Conservation (phyloP, 2,888 invertebrate species). For the Spicauda simplicius region DNA sequence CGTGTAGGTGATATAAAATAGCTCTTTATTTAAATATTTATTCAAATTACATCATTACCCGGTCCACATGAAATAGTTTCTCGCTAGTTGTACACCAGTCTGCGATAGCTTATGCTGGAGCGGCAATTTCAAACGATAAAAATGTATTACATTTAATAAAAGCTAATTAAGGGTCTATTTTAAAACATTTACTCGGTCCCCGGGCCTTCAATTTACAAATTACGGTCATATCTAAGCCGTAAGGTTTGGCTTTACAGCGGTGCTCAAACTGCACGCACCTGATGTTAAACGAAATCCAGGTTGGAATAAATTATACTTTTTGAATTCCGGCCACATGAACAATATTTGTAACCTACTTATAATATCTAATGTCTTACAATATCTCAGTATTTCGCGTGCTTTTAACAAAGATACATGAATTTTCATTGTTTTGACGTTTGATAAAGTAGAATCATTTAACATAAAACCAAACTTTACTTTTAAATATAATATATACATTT, state of each 20-base stretch:
- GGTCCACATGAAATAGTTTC: constrained; percentile 2
- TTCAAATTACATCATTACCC: neutral
- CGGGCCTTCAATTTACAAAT: constrained; percentile 69
- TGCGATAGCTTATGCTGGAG: neutral
- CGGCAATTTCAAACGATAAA: constrained; percentile 52
- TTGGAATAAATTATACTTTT: too few relatives aligned
- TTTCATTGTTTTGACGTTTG: too few relatives aligned
- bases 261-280: constrained; percentile 4
- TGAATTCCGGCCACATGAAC: too few relatives aligned
- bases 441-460: too few relatives aligned
- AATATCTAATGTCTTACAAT: too few relatives aligned
- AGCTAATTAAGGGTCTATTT: constrained; percentile 68
- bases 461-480: too few relatives aligned
- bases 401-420: too few relatives aligned
- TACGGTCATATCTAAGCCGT: constrained; percentile 60
- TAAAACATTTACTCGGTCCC: constrained; percentile 64
- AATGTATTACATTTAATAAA: constrained; percentile 61
- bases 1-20: neutral
- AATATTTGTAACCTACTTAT: too few relatives aligned
- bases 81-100: constrained; percentile 28
- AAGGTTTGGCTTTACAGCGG: constrained; percentile 52
- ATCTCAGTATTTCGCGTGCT: too few relatives aligned
- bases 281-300: neutral
- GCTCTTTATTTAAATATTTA: neutral
- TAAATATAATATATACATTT: too few relatives aligned